Conservation (phyloP, 2,888 invertebrate species). For the Epinotia brunnichana region DNA sequence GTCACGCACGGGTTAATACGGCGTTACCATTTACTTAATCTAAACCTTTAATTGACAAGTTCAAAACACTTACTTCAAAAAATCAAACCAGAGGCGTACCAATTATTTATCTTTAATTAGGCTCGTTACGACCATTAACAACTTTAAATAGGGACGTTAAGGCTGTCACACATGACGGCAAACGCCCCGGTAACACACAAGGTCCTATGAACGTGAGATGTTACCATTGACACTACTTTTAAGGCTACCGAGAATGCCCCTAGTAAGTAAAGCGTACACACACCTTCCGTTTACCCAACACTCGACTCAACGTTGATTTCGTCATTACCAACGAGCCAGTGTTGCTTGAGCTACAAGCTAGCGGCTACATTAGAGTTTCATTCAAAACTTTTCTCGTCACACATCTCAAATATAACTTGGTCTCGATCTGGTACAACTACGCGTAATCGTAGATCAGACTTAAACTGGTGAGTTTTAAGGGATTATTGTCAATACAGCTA, state of each 20-base stretch:
- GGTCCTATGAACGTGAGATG: slow-evolving; percentile 28
- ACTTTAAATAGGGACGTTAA: slow-evolving; percentile 56
- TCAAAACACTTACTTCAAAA: no score
- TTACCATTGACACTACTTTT: not conserved
- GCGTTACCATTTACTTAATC: no score
- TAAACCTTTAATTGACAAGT: no score
- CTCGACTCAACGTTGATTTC: slow-evolving; percentile 58
- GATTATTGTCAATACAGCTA: not conserved
- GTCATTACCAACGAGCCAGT: slow-evolving; percentile 51
- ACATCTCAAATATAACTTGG: not conserved
- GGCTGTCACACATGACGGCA: slow-evolving; percentile 55
- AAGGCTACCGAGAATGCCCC: not conserved
- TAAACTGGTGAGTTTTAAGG: not conserved
- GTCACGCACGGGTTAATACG: no score
- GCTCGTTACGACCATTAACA: slow-evolving; percentile 50
- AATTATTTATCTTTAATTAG: no score
- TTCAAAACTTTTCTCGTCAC: not conserved
- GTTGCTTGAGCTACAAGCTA: slow-evolving; percentile 47
- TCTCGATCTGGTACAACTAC: not conserved
- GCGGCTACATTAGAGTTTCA: slow-evolving; percentile 2
- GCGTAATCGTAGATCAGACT: not conserved
- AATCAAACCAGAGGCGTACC: no score
- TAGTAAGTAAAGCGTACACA: slow-evolving; percentile 41
- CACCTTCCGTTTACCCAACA: slow-evolving; percentile 54
- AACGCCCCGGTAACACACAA: slow-evolving; percentile 40